Evolutionary conservation across 1,140 invertebrate genomes (phyloP), one percentile per base, ranked within the genome.

Genomic region (Drosophila simulans): DNA sequence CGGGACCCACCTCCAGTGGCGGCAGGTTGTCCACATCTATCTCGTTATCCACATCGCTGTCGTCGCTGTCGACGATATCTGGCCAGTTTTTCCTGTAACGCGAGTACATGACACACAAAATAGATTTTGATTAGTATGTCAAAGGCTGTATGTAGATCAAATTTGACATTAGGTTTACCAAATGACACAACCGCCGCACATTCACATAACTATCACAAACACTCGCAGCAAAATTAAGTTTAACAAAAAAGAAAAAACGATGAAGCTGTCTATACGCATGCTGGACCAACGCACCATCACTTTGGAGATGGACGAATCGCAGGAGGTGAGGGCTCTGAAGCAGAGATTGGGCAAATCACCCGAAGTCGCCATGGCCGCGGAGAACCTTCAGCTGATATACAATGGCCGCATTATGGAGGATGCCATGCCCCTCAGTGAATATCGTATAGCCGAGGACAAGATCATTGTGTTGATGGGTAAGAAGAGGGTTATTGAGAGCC

Each of bases 1-100:
- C 94, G 64, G 94, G 93, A 69, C 92, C 94, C 74, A 95, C 94
- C 91, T 94, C 94, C 90, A 95, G 88, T 51, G 94, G 93, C 74
- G 91, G 88, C 37, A 92, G 59, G 84, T 92, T 92, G 39, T 92
- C 92, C 55, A 92, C 84, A 73, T 92, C 92, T 80, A 92, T 89
- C 62, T 92, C 89, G 53, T 88, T 91, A 48, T 92, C 91, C 64
- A 91, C 78, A 65, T 92, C 92, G 71, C 91, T 92, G 79, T 92
- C 92, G 65, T 92, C 92, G 68, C 91, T 92, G 57, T 92, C 92
- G 37, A 76, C 76, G 13, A 88, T 15, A 25, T 92, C 91, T 77
- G 76, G 88, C 91, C 91, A 92, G 65, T 72, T 60, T 92, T 92
- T 91, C 49, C 85, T 91, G 59, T 5, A 86, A 81, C 27, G 60